Conservation (phyloP, 2,888 invertebrate species). For the Lagria hirta region DNA sequence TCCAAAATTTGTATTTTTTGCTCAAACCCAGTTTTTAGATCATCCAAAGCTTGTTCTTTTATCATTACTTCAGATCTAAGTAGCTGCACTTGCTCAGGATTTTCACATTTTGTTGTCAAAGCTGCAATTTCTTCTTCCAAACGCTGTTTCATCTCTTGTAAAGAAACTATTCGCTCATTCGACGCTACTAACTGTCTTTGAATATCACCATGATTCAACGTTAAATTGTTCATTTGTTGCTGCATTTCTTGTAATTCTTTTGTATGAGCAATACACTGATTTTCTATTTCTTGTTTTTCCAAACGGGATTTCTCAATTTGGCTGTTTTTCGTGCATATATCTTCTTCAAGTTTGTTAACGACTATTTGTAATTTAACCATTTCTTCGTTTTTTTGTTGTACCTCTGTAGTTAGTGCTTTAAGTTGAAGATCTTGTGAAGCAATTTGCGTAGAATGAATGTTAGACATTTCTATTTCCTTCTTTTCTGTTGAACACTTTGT, state of each 20-base stretch:
- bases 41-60: conserved; percentile 39
- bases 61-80: conserved; percentile 38
- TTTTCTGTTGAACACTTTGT: conserved; percentile 30
- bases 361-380: conserved; percentile 30
- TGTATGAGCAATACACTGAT: conserved; percentile 23
- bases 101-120: conserved; percentile 40
- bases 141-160: conserved; percentile 39
- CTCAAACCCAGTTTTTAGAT: conserved; percentile 35
- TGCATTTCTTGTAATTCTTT: conserved; percentile 6
- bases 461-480: conserved; percentile 30
- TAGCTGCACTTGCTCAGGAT: conserved; percentile 38
- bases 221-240: conserved; percentile 2
- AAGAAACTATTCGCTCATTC: conserved; percentile 54
- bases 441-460: conserved; percentile 29
- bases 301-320: conserved; percentile 37
- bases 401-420: conserved; percentile 33
- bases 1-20: conserved; percentile 38
- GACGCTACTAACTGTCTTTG: conserved; percentile 29
- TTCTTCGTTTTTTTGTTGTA: conserved; percentile 40
- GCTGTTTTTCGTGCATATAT: conserved; percentile 32
- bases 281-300: conserved; percentile 33
- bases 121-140: conserved; percentile 26
- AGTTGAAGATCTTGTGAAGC: conserved; percentile 36
- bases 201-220: conserved; percentile 16
- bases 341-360: conserved; percentile 35